Percentiles rank a stretch among this genome's conserved stretches.
Conservation (phyloP, 2,797 vertebrate species). For the Meda fulgida region DNA sequence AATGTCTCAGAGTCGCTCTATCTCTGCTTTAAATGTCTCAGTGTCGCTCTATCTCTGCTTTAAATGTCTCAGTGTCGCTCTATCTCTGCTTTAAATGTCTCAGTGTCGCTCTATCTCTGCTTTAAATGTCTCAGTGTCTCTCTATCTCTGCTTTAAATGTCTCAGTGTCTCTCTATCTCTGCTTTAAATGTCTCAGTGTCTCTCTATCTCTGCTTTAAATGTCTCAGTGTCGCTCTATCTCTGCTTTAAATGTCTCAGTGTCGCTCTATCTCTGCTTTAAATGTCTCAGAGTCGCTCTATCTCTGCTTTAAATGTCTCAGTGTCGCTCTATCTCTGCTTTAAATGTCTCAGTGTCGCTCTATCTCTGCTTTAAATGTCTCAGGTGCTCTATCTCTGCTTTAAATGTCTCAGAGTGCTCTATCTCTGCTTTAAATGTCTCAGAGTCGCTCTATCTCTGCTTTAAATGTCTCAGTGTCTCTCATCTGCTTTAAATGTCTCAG, state of each 20-base stretch:
- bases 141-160: no score
- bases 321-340: rapidly evolving
- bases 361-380: no score
- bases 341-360: rapidly evolving
- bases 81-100: no score
- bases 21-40: no score
- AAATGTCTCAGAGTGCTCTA: neutral
- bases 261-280: rapidly evolving
- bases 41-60: neutral
- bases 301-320: rapidly evolving
- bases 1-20: rapidly evolving
- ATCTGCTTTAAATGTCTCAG: no score
- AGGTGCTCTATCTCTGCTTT: rapidly evolving
- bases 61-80: neutral
- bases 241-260: neutral
- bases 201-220: neutral
- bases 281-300: neutral
- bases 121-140: no score
- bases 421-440: no score
- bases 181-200: neutral
- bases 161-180: no score
- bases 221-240: rapidly evolving
- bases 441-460: no score
- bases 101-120: no score
- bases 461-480: no score